Evolutionary conservation across 2,888 invertebrate genomes (phyloP), one percentile per base, ranked within the genome.

Genomic region (Pristionchus fissidentatus): DNA sequence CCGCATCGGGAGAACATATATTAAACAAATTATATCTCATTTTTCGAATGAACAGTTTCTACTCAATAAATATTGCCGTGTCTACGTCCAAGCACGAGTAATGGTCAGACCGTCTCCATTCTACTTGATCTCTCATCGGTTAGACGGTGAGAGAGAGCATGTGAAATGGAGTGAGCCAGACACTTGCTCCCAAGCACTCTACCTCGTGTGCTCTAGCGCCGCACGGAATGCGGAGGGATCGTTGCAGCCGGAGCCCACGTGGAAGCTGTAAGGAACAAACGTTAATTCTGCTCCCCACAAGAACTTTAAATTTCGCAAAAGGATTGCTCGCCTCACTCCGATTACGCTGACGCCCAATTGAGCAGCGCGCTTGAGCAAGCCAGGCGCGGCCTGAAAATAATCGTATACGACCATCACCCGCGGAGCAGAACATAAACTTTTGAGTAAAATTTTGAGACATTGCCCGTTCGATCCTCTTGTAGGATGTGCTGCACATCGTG

Each of bases 151-250:
- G n/a, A n/a, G n/a, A n/a, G n/a, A n/a, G n/a, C n/a, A n/a, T n/a
- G n/a, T n/a, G n/a, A n/a, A n/a, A n/a, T n/a, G n/a, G n/a, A n/a
- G n/a, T n/a, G n/a, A n/a, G n/a, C n/a, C n/a, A n/a, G n/a, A n/a
- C n/a, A n/a, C n/a, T n/a, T n/a, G n/a, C n/a, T n/a, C n/a, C n/a
- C n/a, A n/a, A n/a, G n/a, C n/a, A n/a, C 19, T 26, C 5, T 52
- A 77, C 62, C 95, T 94, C 7, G 95, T 95, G 86, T 95, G 94
- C 62, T 94, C 93, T 84, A 98, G 95, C 49, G 96, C 97, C 77
- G 95, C 95, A 79, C 95, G 94, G 93, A 96, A 98, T 66, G 96
- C 96, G 8, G 94, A 95, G 32, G 95, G 95, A 83, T 92, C 91
- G 83, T 91, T 91, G 87, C 92, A 92, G 29, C 92, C 92, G 70